A percentile compares a stretch with the other conserved stretches of the same genome.
These are phyloP conservation scores for Tangara arthus DNA, from an alignment of 2,797 vertebrate species.

Conservation along the genomic window DNA sequence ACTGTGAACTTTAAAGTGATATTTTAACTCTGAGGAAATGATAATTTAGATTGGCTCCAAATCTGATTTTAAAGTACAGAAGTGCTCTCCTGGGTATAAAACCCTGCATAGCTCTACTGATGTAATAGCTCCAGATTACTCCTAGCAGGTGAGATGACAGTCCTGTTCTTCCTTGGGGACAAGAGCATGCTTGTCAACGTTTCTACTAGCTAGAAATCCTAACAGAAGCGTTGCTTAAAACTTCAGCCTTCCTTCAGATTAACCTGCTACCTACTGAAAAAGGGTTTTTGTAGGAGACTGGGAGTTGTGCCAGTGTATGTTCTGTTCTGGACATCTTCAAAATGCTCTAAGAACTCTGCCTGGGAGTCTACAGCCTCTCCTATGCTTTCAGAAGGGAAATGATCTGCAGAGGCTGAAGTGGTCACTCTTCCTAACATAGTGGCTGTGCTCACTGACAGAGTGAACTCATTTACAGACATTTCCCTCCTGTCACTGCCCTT, in stretches of 20 bases:
- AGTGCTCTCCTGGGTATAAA: slow-evolving; percentile 38
- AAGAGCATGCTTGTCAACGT: neutral
- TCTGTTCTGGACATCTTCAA: neutral
- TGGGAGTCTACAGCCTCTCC: neutral
- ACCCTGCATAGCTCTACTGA: neutral
- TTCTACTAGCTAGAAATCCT: neutral
- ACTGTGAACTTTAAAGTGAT: neutral
- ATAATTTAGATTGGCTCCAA: slow-evolving; percentile 34
- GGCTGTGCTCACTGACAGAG: fast-evolving
- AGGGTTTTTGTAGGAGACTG: neutral
- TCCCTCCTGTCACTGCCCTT: neutral
- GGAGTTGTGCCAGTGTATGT: neutral
- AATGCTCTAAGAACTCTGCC: neutral
- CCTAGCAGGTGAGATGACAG: slow-evolving; percentile 14
- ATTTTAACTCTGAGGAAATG: slow-evolving; percentile 28
- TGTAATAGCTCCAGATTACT: slow-evolving; percentile 26
- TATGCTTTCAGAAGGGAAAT: neutral
- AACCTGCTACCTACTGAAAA: neutral
- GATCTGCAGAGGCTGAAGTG: neutral
- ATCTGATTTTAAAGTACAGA: slow-evolving; percentile 6
- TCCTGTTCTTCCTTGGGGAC: neutral
- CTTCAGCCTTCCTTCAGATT: neutral
- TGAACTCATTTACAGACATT: neutral
- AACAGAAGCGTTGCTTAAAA: neutral
- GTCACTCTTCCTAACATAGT: neutral